Conservation (phyloP, 2,113 vertebrate species). For the pig (Sus scrofa) region T2T-Sscrofa CM000816.6:48187001-48187500, state of each 20-base stretch:
- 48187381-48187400: neutral
- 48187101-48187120: too few relatives aligned
- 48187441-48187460: neutral
- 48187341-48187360: neutral
- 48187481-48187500: neutral
- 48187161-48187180: too few relatives aligned
- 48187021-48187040: too few relatives aligned
- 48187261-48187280: neutral
- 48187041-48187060: too few relatives aligned
- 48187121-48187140: too few relatives aligned
- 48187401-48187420: slow-evolving; percentile 15
- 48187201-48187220: too few relatives aligned
- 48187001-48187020: too few relatives aligned
- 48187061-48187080: too few relatives aligned
- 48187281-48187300: neutral
- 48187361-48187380: neutral
- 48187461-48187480: neutral
- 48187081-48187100: too few relatives aligned
- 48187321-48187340: neutral
- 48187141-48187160: too few relatives aligned
- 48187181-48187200: too few relatives aligned
- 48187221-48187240: too few relatives aligned
- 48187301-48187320: neutral
- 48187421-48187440: neutral
- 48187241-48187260: neutral